A percentile compares a stretch with the other conserved stretches of the same genome.
Conservation (phyloP, 2,113 vertebrate genomes). For the Uria aalge region DNA sequence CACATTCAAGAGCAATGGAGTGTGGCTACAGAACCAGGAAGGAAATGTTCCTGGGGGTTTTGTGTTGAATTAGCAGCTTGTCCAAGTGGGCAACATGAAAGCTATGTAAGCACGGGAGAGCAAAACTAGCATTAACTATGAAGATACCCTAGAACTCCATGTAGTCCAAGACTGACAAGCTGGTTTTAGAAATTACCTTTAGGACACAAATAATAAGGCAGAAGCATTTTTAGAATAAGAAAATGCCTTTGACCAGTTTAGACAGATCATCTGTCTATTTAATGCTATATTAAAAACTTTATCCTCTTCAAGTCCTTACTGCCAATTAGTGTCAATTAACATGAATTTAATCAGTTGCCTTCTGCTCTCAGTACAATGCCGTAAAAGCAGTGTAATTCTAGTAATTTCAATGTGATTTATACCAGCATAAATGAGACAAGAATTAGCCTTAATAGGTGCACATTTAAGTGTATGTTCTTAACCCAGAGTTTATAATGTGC, state of each 20-base stretch:
- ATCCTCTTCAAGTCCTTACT: slow-evolving; percentile 1
- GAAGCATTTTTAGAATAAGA: not conserved
- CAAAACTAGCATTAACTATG: not conserved
- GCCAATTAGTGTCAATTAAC: slow-evolving; percentile 44
- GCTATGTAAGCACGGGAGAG: not conserved
- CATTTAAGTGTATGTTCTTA: not conserved
- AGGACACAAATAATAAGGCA: not conserved
- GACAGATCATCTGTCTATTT: slow-evolving; percentile 21
- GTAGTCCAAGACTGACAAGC: not conserved
- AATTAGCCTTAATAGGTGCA: slow-evolving; percentile 16
- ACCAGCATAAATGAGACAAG: not conserved
- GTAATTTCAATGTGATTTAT: slow-evolving; percentile 23
- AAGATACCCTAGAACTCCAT: not conserved
- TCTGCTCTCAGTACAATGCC: not conserved
- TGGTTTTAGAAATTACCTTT: not conserved
- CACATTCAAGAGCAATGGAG: not conserved
- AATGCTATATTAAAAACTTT: slow-evolving; percentile 40
- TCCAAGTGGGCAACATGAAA: not conserved
- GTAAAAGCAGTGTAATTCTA: not conserved
- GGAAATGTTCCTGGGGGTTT: not conserved
- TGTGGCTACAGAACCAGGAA: not conserved
- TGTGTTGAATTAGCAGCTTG: not conserved
- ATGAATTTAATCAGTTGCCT: slow-evolving; percentile 6
- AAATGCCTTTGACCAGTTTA: slow-evolving; percentile 7
- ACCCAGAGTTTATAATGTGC: not conserved